These are phyloP conservation scores for Dasysyrphus albostriatus DNA, from an alignment of 2,888 invertebrate species.

Conservation along the genomic window DNA sequence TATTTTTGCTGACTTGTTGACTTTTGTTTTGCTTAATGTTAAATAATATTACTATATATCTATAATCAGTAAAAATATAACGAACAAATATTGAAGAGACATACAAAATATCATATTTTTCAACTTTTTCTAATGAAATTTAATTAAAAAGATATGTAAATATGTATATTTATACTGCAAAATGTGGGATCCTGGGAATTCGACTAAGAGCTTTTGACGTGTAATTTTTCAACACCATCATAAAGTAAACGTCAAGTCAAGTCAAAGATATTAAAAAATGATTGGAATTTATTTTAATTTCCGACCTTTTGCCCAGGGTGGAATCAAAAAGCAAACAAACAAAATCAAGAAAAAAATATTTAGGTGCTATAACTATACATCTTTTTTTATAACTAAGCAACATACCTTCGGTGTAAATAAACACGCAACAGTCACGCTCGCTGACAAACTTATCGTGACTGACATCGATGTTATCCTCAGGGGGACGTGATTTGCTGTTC, in stretches of 20 bases:
- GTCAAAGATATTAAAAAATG: constrained; percentile 10
- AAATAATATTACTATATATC: no score
- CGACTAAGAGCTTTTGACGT: background rate
- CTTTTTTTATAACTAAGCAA: constrained; percentile 5
- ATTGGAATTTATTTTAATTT: constrained; percentile 27
- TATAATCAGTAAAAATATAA: no score
- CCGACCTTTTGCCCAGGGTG: constrained; percentile 13
- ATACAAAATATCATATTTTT: no score
- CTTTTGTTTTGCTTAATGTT: no score
- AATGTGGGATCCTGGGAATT: background rate
- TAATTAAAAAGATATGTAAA: no score
- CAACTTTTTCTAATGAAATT: no score
- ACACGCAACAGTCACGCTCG: constrained; percentile 96
- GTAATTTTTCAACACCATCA: background rate
- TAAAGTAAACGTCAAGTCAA: background rate
- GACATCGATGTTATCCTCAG: constrained; percentile 97
- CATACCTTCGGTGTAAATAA: constrained; percentile 96
- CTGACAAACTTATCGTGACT: constrained; percentile 96
- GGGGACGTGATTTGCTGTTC: constrained; percentile 96
- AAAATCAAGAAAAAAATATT: background rate
- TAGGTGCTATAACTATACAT: background rate
- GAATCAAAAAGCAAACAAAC: constrained; percentile 60
- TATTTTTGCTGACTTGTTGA: no score
- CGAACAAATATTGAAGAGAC: no score
- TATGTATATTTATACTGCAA: background rate